These are phyloP conservation scores for Sardina pilchardus DNA, from an alignment of 2,113 vertebrate genomes.

Conservation along the genomic window DNA sequence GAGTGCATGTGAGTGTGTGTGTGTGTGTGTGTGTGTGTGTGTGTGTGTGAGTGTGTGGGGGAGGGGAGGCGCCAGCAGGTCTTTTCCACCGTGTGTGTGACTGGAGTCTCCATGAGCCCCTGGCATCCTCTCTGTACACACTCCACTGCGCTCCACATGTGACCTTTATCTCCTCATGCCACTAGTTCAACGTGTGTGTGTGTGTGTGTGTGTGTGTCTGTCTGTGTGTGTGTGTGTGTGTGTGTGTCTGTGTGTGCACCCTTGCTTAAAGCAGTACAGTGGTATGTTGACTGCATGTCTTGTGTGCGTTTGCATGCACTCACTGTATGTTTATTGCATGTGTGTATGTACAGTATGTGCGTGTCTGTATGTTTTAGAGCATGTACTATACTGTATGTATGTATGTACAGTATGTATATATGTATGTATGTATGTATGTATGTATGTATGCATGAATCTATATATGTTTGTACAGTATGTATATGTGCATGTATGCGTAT, in stretches of 20 bases:
- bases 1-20: background rate
- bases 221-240: background rate
- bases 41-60: slow-evolving; percentile 6
- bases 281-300: background rate
- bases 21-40: background rate
- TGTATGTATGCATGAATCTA: background rate
- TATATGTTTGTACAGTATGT: too few relatives aligned
- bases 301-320: background rate
- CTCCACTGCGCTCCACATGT: slow-evolving; percentile 24
- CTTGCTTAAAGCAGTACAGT: background rate
- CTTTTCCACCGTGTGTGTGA: slow-evolving; percentile 6
- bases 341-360: too few relatives aligned
- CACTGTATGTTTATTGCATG: slow-evolving; percentile 10
- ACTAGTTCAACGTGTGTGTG: background rate
- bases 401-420: too few relatives aligned
- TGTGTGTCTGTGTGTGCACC: background rate
- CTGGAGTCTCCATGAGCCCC: background rate
- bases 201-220: background rate
- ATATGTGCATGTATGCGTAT: background rate
- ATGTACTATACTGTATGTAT: background rate
- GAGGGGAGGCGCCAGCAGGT: slow-evolving; percentile 21
- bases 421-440: too few relatives aligned
- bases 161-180: slow-evolving; percentile 13
- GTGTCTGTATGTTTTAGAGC: background rate
- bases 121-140: slow-evolving; percentile 27